Evolutionary conservation across 2,797 vertebrate genomes (phyloP).

Genomic region (Lycodopsis pacificus): DNA sequence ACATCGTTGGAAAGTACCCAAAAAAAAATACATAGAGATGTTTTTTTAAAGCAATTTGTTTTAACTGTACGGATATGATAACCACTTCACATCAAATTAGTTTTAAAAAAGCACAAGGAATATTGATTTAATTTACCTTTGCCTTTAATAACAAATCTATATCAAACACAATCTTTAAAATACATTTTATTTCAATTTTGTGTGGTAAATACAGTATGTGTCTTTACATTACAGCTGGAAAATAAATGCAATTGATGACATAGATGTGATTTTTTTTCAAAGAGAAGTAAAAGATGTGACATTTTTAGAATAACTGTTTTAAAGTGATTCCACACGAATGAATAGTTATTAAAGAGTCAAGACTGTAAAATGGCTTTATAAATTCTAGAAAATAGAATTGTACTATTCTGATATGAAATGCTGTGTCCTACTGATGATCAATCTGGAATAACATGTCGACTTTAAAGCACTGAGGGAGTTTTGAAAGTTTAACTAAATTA

Average conservation of each 20-base stretch:
- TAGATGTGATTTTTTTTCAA: background rate
- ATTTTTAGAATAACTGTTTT: background rate
- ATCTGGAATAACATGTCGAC: background rate
- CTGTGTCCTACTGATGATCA: background rate
- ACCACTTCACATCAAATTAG: background rate
- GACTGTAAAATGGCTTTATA: background rate
- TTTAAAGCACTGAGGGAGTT: background rate
- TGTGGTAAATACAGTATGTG: background rate
- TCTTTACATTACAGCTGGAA: background rate
- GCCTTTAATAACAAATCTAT: background rate
- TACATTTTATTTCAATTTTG: background rate
- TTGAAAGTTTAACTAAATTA: background rate
- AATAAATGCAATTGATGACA: background rate
- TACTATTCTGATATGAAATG: conserved; percentile 6
- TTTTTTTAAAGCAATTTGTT: conserved; percentile 5
- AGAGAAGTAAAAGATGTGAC: background rate
- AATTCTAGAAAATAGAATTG: background rate
- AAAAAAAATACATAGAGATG: background rate
- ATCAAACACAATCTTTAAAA: conserved; percentile 10
- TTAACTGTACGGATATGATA: background rate
- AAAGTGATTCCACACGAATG: background rate
- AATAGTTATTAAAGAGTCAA: background rate
- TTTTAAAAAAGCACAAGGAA: background rate
- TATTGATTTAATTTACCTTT: background rate
- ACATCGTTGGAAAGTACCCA: background rate